Evolutionary conservation across 2,797 vertebrate genomes (phyloP).

Genomic region (Danio tinwini): DNA sequence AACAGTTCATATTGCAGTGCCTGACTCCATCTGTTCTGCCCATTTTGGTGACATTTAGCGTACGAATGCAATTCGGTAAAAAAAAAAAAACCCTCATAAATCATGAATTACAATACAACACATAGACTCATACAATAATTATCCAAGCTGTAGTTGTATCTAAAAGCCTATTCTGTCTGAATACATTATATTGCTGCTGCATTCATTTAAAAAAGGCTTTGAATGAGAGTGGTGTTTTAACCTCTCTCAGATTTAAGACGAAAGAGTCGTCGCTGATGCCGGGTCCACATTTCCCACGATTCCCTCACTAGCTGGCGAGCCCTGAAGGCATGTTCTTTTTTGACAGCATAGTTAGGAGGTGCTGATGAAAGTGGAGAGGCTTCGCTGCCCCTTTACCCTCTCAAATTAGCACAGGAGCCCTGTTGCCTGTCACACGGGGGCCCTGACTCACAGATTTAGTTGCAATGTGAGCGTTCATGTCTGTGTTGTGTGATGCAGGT

Average conservation of each 20-base stretch:
- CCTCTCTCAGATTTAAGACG: conserved; percentile 36
- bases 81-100: conserved; percentile 20
- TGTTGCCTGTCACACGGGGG: conserved; percentile 68
- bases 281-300: conserved; percentile 46
- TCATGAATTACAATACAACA: neutral
- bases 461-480: conserved; percentile 55
- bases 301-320: conserved; percentile 59
- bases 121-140: neutral
- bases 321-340: conserved; percentile 61
- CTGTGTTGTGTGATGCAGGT: conserved; percentile 29
- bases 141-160: neutral
- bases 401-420: conserved; percentile 77
- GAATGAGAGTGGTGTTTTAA: conserved; percentile 35
- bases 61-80: conserved; percentile 11
- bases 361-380: conserved; percentile 81
- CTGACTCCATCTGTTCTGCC: conserved; percentile 13
- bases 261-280: neutral
- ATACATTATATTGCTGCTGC: neutral
- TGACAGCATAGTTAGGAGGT: conserved; percentile 82
- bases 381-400: conserved; percentile 65
- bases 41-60: conserved; percentile 15
- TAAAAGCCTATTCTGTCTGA: conserved; percentile 7
- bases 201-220: conserved; percentile 3
- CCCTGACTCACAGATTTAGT: conserved; percentile 63
- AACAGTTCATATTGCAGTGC: conserved; percentile 15